phyloP scores from a whole-genome alignment of 1,140 invertebrate genomes.

The Scaptodrosophila lebanonensis region DNA sequence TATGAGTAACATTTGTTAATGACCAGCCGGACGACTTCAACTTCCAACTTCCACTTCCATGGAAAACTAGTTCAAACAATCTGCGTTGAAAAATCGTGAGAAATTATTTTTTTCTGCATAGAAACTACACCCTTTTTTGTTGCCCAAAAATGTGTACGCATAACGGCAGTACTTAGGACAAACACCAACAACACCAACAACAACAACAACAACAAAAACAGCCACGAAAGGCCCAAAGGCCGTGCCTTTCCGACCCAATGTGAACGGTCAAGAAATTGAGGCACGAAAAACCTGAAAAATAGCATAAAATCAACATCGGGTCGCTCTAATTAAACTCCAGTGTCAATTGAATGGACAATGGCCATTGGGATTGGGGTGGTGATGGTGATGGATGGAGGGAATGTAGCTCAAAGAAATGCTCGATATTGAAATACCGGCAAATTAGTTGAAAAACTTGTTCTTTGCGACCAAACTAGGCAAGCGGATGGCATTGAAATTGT shows the following conservation, averaged over 20 bases:
- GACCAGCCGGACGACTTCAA: too few relatives aligned
- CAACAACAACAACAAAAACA: too few relatives aligned
- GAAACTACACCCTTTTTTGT: conserved; percentile 31
- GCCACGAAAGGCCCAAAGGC: conserved; percentile 69
- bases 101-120: conserved; percentile 58
- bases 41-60: too few relatives aligned
- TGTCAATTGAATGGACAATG: conserved; percentile 49
- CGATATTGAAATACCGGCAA: too few relatives aligned
- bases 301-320: conserved; percentile 53
- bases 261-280: neutral
- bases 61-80: conserved; percentile 61
- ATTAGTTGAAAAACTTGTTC: conserved; percentile 38
- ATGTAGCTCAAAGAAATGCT: conserved; percentile 37
- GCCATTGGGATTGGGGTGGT: conserved; percentile 16
- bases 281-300: conserved; percentile 44
- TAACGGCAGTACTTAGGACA: conserved; percentile 33
- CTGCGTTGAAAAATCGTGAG: conserved; percentile 63
- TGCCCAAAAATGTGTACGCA: conserved; percentile 12
- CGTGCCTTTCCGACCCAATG: conserved; percentile 27
- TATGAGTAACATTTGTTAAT: conserved; percentile 35
- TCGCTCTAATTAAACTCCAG: conserved; percentile 72
- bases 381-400: neutral
- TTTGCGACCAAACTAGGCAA: neutral
- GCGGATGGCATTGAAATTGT: conserved; percentile 12
- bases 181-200: too few relatives aligned